Evolutionary conservation across 2,113 vertebrate species (phyloP).

Genomic region (Chaetura pelagica): DNA sequence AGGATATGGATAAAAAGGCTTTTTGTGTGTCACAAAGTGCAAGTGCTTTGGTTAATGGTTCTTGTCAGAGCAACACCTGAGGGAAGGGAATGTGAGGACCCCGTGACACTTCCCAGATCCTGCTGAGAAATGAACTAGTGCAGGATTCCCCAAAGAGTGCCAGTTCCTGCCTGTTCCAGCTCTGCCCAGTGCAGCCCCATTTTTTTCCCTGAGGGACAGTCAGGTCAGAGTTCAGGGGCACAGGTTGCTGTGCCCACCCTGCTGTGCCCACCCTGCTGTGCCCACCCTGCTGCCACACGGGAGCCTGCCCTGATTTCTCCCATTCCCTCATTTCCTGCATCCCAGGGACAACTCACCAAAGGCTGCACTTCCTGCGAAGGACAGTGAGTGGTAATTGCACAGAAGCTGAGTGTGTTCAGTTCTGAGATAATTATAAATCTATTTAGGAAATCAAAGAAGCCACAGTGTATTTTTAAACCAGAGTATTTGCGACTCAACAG

Average conservation of each 20-base stretch:
- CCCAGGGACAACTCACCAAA: not conserved
- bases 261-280: too few relatives aligned
- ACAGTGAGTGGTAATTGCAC: not conserved
- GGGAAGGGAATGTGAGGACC: not conserved
- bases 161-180: not conserved
- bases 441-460: conserved; percentile 43
- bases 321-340: not conserved
- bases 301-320: not conserved
- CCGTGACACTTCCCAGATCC: fast-evolving
- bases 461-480: conserved; percentile 30
- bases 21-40: not conserved
- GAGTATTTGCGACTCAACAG: not conserved
- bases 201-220: not conserved
- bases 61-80: not conserved
- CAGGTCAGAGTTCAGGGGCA: not conserved
- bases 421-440: conserved; percentile 39
- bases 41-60: not conserved
- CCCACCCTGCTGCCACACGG: not conserved
- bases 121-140: fast-evolving
- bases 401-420: conserved; percentile 8
- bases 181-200: fast-evolving
- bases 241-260: not conserved
- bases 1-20: not conserved
- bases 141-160: too few relatives aligned
- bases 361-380: not conserved